phyloP scores from a whole-genome alignment of 2,888 invertebrate species.

The Ectemnius continuus region DNA sequence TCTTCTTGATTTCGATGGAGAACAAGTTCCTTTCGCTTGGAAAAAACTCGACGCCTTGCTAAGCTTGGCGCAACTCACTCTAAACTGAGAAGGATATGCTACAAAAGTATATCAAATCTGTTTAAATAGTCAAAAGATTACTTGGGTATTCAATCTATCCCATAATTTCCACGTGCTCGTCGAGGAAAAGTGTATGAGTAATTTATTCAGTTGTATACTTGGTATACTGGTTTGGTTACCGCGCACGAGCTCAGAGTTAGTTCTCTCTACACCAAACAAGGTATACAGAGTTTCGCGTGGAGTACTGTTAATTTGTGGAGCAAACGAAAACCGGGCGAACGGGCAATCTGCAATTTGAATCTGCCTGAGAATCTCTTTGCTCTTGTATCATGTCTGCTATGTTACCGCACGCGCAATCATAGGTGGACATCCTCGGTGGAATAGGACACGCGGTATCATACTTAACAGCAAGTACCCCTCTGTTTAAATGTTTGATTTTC shows the following conservation, averaged over 20 bases:
- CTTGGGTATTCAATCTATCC: no score
- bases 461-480: slow-evolving; percentile 20
- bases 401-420: slow-evolving; percentile 9
- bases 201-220: no score
- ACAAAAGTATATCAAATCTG: no score
- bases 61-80: no score
- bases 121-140: no score
- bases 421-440: slow-evolving; percentile 6
- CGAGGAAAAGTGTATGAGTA: no score
- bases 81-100: no score
- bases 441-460: slow-evolving; percentile 11
- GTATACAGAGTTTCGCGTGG: slow-evolving; percentile 22
- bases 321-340: slow-evolving; percentile 37
- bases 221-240: no score
- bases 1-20: no score
- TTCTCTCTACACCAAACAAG: slow-evolving; percentile 1
- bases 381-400: slow-evolving; percentile 7
- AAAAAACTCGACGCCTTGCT: no score
- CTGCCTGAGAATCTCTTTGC: slow-evolving; percentile 20
- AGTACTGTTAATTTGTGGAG: slow-evolving; percentile 53
- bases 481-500: slow-evolving; percentile 30
- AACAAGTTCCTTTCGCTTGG: no score
- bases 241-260: not conserved
- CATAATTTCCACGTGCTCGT: no score
- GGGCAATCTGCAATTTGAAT: slow-evolving; percentile 50